Percentiles rank a stretch among this genome's conserved stretches.
These are phyloP conservation scores for Nowickia ferox DNA, from an alignment of 2,888 invertebrate genomes.

Conservation along the genomic window DNA sequence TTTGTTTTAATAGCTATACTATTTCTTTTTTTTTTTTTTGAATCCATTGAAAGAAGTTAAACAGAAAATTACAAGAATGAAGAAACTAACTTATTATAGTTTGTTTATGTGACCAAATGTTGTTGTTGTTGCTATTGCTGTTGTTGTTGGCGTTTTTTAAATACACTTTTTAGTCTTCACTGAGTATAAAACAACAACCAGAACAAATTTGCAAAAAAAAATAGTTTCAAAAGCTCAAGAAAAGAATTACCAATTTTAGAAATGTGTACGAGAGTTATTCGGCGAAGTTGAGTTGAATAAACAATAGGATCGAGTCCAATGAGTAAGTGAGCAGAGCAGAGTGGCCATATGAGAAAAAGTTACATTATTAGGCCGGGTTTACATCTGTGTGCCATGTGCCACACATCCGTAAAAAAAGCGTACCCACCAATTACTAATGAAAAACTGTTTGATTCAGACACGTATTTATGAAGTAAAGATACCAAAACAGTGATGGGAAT, in stretches of 20 bases:
- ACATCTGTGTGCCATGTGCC: too few relatives aligned
- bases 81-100: conserved; percentile 48
- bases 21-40: not conserved
- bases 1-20: not conserved
- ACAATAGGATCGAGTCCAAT: conserved; percentile 2
- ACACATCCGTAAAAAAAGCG: too few relatives aligned
- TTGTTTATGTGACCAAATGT: conserved; percentile 63
- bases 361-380: too few relatives aligned
- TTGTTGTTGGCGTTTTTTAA: not conserved
- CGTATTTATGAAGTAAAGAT: too few relatives aligned
- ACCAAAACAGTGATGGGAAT: too few relatives aligned
- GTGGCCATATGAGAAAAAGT: too few relatives aligned
- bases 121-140: conserved; percentile 5
- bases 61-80: conserved; percentile 20
- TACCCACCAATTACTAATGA: too few relatives aligned
- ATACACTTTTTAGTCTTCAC: conserved; percentile 66
- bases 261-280: conserved; percentile 1
- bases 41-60: conserved; percentile 27
- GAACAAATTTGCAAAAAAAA: conserved; percentile 17
- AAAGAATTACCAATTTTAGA: conserved; percentile 16
- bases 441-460: too few relatives aligned
- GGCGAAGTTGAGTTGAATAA: not conserved
- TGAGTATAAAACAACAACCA: conserved; percentile 12
- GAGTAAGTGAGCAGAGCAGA: conserved; percentile 7
- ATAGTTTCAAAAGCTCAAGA: not conserved